Percentiles rank a stretch among this genome's conserved stretches.
These are phyloP conservation scores for Solea senegalensis DNA, from an alignment of 2,113 vertebrate species.

Conservation along the genomic window DNA sequence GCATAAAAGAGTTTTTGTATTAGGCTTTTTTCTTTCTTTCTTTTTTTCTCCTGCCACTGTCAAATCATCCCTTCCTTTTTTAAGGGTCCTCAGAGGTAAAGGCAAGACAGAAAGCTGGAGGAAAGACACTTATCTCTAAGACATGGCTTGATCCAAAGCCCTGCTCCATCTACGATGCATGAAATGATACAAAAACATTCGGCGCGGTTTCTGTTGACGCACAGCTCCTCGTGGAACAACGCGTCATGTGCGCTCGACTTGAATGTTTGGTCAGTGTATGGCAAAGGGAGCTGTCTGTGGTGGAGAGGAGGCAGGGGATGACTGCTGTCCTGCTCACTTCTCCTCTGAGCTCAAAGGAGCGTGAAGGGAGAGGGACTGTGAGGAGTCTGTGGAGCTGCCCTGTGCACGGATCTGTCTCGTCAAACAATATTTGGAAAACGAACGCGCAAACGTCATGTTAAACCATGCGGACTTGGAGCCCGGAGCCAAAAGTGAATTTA, in stretches of 20 bases:
- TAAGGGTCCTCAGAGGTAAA: not conserved
- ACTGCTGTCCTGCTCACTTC: slow-evolving; percentile 61
- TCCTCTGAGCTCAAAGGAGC: slow-evolving; percentile 52
- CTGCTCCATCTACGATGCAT: not conserved
- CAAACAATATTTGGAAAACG: not conserved
- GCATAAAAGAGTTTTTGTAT: not conserved
- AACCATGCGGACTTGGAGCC: slow-evolving; percentile 16
- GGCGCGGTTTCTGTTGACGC: not conserved
- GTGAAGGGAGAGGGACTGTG: slow-evolving; percentile 40
- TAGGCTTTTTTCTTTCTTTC: not conserved
- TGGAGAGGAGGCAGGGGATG: slow-evolving; percentile 56
- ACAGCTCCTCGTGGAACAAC: not conserved
- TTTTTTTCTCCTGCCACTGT: not conserved
- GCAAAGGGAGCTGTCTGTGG: slow-evolving; percentile 42
- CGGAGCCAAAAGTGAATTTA: slow-evolving; percentile 7
- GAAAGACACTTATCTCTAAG: slow-evolving; percentile 10
- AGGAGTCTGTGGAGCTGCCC: slow-evolving; percentile 26
- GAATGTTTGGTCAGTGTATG: slow-evolving; percentile 44
- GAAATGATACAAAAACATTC: slow-evolving; percentile 7
- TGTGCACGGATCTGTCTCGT: not conserved
- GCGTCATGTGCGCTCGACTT: slow-evolving; percentile 46
- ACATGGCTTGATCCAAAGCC: slow-evolving; percentile 6
- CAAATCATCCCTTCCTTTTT: not conserved
- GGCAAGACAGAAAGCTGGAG: not conserved
- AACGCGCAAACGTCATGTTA: not conserved